Base-by-base conservation (phyloP, 2,113 vertebrate species). In the Odobenus rosmarus region DNA sequence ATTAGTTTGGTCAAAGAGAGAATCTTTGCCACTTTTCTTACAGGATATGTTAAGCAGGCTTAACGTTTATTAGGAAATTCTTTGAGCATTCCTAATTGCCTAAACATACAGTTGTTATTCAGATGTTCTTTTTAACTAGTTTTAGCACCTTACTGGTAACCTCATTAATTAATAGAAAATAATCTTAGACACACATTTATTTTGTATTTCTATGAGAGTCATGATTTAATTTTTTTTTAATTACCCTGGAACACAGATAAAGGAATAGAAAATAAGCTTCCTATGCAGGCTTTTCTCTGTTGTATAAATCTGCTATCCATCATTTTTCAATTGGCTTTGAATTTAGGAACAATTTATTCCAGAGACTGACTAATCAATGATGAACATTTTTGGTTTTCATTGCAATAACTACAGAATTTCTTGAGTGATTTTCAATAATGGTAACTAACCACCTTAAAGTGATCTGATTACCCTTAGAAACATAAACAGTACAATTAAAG, bases 141-240 rank as follows among this genome's bases (percentile, higher is more conserved):
- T 72, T 64, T 80, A 81, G 85, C 9, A 80, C n/a, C 31, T 77
- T 88, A 24, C 21, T 84, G 4, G 4, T 28, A 83, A 3, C 1
- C 2, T 55, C 53, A 94, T 55, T 95, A 82, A 69, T 57, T 94
- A 69, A 19, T 69, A 19, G 7, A 88, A 93, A 84, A 74, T 85
- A 93, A 36, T 36, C 4, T 53, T 95, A 72, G 26, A 64, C 0
- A 76, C 14, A 42, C 5, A 51, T 91, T 97, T 7, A 90, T 79
- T 51, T 69, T 61, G 59, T 86, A 82, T 62, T 64, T 72, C 23
- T 33, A 61, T 33, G 5, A 90, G 4, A 81, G 24, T 33, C 39
- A 53, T 59, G 28, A n/a, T 93, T 96, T 46, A 46, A 36, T 39
- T 90, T 61, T 80, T 92, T 59, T 74, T 59, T 46, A 87, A 88